Conservation (phyloP, 2,888 invertebrate species). For the Kryphioiulus occultus region DNA sequence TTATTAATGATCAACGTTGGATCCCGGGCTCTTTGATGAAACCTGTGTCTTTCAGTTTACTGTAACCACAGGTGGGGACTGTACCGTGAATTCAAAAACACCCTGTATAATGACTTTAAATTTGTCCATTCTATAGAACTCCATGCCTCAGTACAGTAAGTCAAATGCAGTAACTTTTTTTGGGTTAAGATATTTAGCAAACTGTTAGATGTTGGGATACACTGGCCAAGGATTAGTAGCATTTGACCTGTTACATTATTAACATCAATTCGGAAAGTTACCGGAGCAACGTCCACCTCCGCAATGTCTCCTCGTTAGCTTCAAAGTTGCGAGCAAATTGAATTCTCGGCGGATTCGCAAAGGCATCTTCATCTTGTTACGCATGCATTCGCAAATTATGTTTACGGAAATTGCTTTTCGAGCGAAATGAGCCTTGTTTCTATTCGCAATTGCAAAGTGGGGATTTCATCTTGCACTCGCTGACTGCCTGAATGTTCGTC, state of each 20-base stretch:
- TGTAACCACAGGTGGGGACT: too few species aligned
- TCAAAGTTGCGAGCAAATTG: background rate
- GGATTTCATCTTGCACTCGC: background rate
- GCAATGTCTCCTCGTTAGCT: background rate
- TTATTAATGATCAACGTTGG: too few species aligned
- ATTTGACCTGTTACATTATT: too few species aligned
- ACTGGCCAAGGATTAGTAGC: too few species aligned
- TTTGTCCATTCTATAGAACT: too few species aligned
- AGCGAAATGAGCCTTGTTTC: background rate
- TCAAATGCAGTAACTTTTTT: background rate
- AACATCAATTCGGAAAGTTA: too few species aligned
- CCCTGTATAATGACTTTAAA: too few species aligned
- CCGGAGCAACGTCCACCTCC: background rate
- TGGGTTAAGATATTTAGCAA: too few species aligned
- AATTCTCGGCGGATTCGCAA: background rate
- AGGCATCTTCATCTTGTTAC: background rate
- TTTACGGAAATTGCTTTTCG: conserved; percentile 8
- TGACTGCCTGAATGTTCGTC: background rate
- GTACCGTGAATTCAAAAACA: too few species aligned
- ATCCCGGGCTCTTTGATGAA: too few species aligned
- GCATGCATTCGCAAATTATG: background rate
- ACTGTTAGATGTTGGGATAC: too few species aligned
- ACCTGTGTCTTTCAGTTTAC: too few species aligned
- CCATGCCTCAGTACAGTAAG: background rate
- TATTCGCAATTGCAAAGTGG: background rate